A percentile compares a stretch with the other conserved stretches of the same genome.
Conservation (phyloP, 1,140 invertebrate species). For the Sarcophaga peregrina region DNA sequence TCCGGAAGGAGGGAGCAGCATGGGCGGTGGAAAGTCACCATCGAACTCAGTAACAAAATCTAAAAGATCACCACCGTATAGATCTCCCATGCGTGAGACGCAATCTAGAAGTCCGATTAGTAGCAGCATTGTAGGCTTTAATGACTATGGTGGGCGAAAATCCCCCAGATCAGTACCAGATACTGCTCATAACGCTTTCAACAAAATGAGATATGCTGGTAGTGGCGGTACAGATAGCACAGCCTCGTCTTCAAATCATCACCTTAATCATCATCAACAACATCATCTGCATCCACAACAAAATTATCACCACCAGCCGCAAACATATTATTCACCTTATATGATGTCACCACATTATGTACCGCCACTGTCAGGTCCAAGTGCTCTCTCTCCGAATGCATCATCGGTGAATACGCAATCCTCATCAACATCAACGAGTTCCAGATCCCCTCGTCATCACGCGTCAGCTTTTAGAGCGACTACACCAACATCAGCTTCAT, state of each 20-base stretch:
- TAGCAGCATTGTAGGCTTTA: neutral
- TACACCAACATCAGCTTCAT: conserved; percentile 41
- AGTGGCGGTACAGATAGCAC: neutral
- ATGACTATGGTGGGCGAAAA: conserved; percentile 51
- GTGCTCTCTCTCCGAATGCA: conserved; percentile 24
- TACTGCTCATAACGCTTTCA: neutral
- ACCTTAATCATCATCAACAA: conserved; percentile 17
- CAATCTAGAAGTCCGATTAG: conserved; percentile 36
- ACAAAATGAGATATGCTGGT: conserved; percentile 35
- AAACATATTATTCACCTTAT: conserved; percentile 57
- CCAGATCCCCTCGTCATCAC: conserved; percentile 50
- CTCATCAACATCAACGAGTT: conserved; percentile 47
- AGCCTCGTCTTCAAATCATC: neutral
- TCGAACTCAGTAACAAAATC: conserved; percentile 55
- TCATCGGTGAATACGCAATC: conserved; percentile 42
- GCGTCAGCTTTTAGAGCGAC: conserved; percentile 43
- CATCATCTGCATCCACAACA: conserved; percentile 31
- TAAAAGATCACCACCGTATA: conserved; percentile 61
- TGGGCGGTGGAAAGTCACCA: conserved; percentile 56
- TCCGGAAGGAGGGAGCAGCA: conserved; percentile 55
- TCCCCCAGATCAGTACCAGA: conserved; percentile 45
- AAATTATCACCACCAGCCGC: conserved; percentile 43
- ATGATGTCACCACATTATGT: conserved; percentile 49
- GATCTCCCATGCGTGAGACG: conserved; percentile 52
- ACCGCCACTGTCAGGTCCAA: conserved; percentile 14